Base-by-base conservation (phyloP, 2,797 vertebrate genomes). In the Tinamus major region DNA sequence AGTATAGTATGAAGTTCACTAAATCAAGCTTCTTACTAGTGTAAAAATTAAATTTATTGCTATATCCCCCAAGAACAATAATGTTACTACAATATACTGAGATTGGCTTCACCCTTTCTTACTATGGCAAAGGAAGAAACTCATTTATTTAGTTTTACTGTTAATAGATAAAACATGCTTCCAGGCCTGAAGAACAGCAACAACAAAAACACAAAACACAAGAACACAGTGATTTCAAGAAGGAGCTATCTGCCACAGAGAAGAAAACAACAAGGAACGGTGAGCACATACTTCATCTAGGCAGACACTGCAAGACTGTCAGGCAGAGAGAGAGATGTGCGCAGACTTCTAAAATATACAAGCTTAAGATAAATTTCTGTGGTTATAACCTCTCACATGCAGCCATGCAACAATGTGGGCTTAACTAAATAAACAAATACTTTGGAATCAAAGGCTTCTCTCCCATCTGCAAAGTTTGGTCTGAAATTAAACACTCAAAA, bases 351-450 rank as follows among this genome's bases (percentile, higher is more conserved):
- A 83, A 90, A 84, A 65, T 27, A 18, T 23, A 46, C 7, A 39
- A 33, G 27, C 24, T 67, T 10, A n/a, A 87, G 10, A 26, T 3
- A 79, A 69, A 24, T 9, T 72, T 15, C 8, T 77, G 13, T 13
- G 68, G 31, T 20, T 78, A 13, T 6, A 42, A 29, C 41, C 9
- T 55, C 29, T 42, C 51, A 79, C 77, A 88, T 21, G 18, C 21
- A 33, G 7, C 59, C 0, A 1, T 8, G 26, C n/a, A 64, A 42
- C 18, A 41, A 27, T 8, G 4, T 6, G 5, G 3, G 9, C 21
- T 89, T 74, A 37, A 31, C 20, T 35, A 29, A 75, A 78, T 5
- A 74, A 86, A 72, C 9, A 48, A 77, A 79, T 74, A 64, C 5
- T 12, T 6, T 41, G 26, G 63, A 65, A 9, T 42, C 27, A 53